Evolutionary conservation across 2,797 vertebrate genomes (phyloP).

Genomic region (Tamandua tetradactyla): DNA sequence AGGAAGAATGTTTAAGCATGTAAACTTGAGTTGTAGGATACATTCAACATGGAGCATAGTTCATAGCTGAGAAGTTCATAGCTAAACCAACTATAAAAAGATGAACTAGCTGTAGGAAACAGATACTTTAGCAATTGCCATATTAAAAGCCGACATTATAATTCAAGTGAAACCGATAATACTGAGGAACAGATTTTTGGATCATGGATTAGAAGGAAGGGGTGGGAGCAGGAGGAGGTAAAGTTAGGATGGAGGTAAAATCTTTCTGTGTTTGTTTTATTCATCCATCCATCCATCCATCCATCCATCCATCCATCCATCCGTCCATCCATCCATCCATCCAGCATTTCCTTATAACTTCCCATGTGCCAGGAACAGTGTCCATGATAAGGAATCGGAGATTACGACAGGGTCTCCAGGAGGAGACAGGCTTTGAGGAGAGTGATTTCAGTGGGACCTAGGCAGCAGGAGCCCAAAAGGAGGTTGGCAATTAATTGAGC

Average conservation of each 20-base stretch:
- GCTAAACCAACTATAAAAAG: not conserved
- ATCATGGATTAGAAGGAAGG: not conserved
- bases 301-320: not conserved
- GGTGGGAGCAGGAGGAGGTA: rapidly evolving
- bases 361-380: not conserved
- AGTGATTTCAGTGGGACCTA: not conserved
- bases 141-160: not conserved
- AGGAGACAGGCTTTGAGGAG: not conserved
- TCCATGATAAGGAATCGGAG: not conserved
- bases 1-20: not conserved
- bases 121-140: not conserved
- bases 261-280: not conserved
- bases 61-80: not conserved
- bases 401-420: not conserved
- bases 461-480: rapidly evolving
- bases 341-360: not conserved
- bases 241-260: not conserved
- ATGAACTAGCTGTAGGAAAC: not conserved
- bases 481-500: not conserved
- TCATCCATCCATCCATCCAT: no score
- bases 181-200: not conserved
- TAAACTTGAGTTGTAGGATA: not conserved
- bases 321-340: not conserved
- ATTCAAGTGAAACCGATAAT: not conserved
- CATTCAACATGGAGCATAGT: not conserved